These are phyloP conservation scores for Bos javanicus DNA, from an alignment of 2,113 vertebrate species.

Conservation along the genomic window DNA sequence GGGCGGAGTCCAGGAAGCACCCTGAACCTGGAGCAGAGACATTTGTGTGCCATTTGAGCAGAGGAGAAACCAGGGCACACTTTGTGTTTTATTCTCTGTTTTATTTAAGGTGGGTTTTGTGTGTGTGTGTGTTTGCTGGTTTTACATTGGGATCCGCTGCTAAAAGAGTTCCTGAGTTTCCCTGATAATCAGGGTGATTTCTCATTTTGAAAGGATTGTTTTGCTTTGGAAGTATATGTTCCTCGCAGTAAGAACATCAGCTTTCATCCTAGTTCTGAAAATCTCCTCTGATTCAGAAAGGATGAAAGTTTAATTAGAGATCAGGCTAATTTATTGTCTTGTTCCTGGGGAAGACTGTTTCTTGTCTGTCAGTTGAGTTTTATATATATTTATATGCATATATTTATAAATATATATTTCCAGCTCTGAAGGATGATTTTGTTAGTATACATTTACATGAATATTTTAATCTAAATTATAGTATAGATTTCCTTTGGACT, in stretches of 20 bases:
- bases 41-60: not conserved
- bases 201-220: not conserved
- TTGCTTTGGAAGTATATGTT: constrained; percentile 1
- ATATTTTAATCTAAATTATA: constrained; percentile 51
- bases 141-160: not conserved
- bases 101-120: constrained; percentile 40
- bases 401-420: not conserved
- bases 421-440: constrained; percentile 33
- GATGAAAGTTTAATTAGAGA: not conserved
- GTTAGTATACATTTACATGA: not conserved
- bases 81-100: not conserved
- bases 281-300: not conserved
- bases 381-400: not conserved
- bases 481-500: not conserved
- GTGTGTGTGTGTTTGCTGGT: not conserved
- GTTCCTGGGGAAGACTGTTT: not conserved
- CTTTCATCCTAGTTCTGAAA: constrained; percentile 10
- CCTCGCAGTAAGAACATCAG: not conserved
- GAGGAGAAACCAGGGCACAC: not conserved
- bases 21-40: not conserved
- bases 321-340: not conserved
- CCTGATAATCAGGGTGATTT: not conserved
- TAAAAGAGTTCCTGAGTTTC: constrained; percentile 8
- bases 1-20: not conserved
- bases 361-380: constrained; percentile 16